phyloP scores from a whole-genome alignment of 2,797 vertebrate species.

The Hippopotamyrus pictus region DNA sequence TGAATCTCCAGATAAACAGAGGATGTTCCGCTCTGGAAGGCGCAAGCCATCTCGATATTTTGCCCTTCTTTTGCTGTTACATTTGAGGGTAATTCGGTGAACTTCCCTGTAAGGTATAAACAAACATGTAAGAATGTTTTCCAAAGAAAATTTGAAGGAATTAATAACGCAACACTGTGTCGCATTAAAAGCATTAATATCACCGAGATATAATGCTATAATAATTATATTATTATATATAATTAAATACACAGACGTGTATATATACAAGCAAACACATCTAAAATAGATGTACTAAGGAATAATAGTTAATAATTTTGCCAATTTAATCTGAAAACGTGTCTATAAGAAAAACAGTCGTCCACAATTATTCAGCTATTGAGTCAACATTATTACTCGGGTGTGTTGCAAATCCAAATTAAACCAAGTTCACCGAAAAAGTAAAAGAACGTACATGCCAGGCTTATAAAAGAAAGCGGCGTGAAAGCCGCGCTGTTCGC shows the following conservation, averaged over 20 bases:
- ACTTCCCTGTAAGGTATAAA: conserved; percentile 72
- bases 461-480: not conserved
- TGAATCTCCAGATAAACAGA: conserved; percentile 92
- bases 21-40: conserved; percentile 84
- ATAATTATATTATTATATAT: no score
- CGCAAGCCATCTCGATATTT: conserved; percentile 93
- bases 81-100: conserved; percentile 86
- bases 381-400: not conserved
- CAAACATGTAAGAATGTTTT: not conserved
- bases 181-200: not conserved
- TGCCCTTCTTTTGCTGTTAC: conserved; percentile 86
- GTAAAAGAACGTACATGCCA: not conserved
- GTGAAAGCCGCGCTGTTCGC: not conserved
- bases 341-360: not conserved
- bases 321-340: not conserved
- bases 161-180: not conserved
- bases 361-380: not conserved
- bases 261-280: not conserved
- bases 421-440: not conserved
- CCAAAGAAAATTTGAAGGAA: not conserved
- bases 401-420: not conserved
- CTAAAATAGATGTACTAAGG: not conserved
- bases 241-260: not conserved
- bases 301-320: not conserved
- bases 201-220: not conserved